phyloP scores from a whole-genome alignment of 2,797 vertebrate species.

The Esox lucius region DNA sequence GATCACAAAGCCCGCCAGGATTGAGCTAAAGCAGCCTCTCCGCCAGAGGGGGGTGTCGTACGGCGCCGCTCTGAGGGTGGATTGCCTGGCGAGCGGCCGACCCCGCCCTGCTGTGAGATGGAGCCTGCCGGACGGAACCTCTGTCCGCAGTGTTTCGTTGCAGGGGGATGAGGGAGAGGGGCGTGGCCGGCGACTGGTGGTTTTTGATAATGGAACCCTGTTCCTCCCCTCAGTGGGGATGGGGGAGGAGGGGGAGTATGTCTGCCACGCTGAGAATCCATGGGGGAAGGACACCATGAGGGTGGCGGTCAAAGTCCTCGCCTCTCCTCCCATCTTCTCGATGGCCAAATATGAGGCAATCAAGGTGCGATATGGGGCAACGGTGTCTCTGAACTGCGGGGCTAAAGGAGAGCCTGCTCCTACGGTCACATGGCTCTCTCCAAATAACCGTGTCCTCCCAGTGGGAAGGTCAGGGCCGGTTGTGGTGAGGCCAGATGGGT shows the following conservation, averaged over 20 bases:
- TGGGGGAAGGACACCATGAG: conserved; percentile 91
- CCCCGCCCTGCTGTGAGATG: conserved; percentile 90
- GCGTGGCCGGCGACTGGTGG: conserved; percentile 75
- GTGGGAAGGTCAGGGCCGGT: conserved; percentile 52
- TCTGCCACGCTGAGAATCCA: conserved; percentile 89
- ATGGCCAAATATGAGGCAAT: conserved; percentile 59
- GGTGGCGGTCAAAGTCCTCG: conserved; percentile 84
- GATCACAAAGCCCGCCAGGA: conserved; percentile 85
- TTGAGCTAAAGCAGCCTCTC: conserved; percentile 78
- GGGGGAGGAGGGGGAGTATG: conserved; percentile 89
- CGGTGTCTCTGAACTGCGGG: conserved; percentile 74
- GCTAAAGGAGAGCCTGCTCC: conserved; percentile 80
- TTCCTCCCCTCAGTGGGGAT: conserved; percentile 84
- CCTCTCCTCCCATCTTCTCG: conserved; percentile 74
- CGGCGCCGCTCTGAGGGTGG: conserved; percentile 88
- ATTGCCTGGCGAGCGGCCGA: conserved; percentile 90
- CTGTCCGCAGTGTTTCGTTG: conserved; percentile 82
- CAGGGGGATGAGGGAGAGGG: conserved; percentile 77
- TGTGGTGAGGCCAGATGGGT: conserved; percentile 74
- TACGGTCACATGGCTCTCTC: conserved; percentile 84
- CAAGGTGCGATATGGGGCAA: conserved; percentile 78
- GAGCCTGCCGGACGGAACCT: conserved; percentile 90
- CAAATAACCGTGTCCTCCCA: conserved; percentile 74
- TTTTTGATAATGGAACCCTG: conserved; percentile 91
- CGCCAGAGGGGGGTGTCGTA: conserved; percentile 85